Base-by-base conservation (phyloP, 1,140 invertebrate genomes). In the Mycetomoellerius zeteki region DNA sequence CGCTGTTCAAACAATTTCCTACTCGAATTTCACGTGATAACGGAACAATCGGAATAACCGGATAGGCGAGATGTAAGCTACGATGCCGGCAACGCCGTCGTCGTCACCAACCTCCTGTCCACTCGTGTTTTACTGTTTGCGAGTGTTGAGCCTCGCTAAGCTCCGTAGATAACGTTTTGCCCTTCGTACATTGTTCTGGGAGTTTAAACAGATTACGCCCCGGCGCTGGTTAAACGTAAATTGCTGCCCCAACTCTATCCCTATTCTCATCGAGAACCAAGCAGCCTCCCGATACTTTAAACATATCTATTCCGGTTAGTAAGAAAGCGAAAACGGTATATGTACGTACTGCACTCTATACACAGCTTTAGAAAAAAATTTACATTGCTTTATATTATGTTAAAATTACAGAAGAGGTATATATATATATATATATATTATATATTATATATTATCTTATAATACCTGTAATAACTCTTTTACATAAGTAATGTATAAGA, bases 201-300 rank as follows among this genome's bases (percentile, higher is more conserved):
- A 95, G 93, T 94, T 94, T 94, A 94, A 95, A 94, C 94, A 94
- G 94, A 94, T 94, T 95, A 95, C 91, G 89, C 64, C 64, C 85
- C 82, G 87, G 82, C 91, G 91, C 90, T 94, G 94, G 93, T 94
- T 93, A 92, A 94, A 94, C 92, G 94, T 93, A 94, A 94, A 94
- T 94, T 93, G 92, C 92, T 89, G 88, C 85, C 92, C 69, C 60
- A 89, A 89, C 82, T 80, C 62, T 86, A 73, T 65, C 52, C 72
- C 58, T 60, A 21, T 60, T 82, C 14, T 33, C 72, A 69, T 85
- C 69, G 33, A 87, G 64, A 85, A 64, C 67, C 64, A 43, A 12
- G 80, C 33, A 37, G 43, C 10, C 60, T 58, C 50, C 8, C 75
- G 33, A 52, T 21, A 47, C 78, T 67, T 86, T 81, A 80, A 67